Conservation (phyloP, 92 coral and sea anemone species). For the Isaurus tuberculatus region DNA sequence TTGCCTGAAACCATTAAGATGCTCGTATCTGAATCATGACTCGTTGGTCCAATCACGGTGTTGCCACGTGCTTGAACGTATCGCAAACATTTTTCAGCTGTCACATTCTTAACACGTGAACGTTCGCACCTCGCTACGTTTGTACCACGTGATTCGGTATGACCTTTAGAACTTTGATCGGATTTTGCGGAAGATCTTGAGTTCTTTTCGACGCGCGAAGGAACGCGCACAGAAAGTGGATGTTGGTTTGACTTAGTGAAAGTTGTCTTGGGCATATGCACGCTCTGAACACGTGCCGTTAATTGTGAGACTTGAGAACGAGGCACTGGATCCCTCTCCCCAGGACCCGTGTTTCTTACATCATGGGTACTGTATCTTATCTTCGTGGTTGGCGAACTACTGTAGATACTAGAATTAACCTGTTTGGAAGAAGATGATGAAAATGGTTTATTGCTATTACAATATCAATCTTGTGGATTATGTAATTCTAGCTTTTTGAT, state of each 20-base stretch:
- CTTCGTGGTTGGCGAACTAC: background rate
- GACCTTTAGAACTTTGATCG: background rate
- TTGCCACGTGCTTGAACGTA: slow-evolving; percentile 7
- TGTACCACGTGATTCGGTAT: background rate
- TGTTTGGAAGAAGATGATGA: background rate
- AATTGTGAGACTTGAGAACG: background rate
- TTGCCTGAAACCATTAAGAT: slow-evolving; percentile 25
- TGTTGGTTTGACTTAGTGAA: background rate
- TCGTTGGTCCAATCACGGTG: slow-evolving; percentile 15
- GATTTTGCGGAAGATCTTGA: background rate
- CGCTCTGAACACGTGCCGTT: slow-evolving; percentile 2
- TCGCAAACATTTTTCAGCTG: background rate
- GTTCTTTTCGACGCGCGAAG: background rate
- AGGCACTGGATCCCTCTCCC: background rate
- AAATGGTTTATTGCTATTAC: background rate
- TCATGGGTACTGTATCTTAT: slow-evolving; percentile 37
- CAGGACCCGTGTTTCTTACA: background rate
- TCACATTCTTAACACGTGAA: slow-evolving; percentile 30
- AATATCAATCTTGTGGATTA: no score
- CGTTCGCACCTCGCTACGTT: background rate
- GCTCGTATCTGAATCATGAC: background rate
- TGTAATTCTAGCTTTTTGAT: no score
- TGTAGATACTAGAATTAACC: background rate
- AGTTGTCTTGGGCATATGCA: background rate
- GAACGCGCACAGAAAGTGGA: background rate